Conservation (phyloP, 1,140 invertebrate species). For the Bombus superbus region DNA sequence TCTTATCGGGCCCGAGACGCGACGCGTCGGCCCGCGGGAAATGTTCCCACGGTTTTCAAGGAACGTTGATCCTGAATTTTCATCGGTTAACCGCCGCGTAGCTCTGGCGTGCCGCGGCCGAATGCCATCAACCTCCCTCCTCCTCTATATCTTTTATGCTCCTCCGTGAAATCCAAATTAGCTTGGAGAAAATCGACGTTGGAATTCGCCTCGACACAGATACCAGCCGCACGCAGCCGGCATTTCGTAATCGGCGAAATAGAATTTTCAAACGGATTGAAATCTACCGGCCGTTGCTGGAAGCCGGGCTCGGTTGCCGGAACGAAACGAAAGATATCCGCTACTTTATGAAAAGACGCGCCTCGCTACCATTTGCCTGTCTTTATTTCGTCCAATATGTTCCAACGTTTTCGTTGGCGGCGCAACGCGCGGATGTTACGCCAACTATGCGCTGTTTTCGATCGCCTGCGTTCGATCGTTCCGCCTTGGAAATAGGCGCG, state of each 20-base stretch:
- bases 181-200: conserved; percentile 21
- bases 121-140: conserved; percentile 5
- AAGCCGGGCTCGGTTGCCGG: not conserved
- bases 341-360: conserved; percentile 1
- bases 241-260: conserved; percentile 40
- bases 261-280: conserved; percentile 33
- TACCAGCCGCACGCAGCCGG: not conserved
- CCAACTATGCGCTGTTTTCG: not conserved
- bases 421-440: not conserved
- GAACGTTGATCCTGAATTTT: conserved; percentile 41
- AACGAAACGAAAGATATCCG: conserved; percentile 24
- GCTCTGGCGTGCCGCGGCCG: not conserved
- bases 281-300: not conserved
- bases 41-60: conserved; percentile 42
- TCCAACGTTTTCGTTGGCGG: not conserved
- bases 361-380: not conserved
- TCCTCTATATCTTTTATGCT: not conserved
- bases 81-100: conserved; percentile 28
- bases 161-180: conserved; percentile 33
- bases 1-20: conserved; percentile 20
- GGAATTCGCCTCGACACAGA: conserved; percentile 31
- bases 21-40: not conserved
- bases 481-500: not conserved
- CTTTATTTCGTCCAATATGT: no score
- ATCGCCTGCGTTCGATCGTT: not conserved